phyloP scores from a whole-genome alignment of 1,140 invertebrate genomes.

The Drosophila parabipectinata region DNA sequence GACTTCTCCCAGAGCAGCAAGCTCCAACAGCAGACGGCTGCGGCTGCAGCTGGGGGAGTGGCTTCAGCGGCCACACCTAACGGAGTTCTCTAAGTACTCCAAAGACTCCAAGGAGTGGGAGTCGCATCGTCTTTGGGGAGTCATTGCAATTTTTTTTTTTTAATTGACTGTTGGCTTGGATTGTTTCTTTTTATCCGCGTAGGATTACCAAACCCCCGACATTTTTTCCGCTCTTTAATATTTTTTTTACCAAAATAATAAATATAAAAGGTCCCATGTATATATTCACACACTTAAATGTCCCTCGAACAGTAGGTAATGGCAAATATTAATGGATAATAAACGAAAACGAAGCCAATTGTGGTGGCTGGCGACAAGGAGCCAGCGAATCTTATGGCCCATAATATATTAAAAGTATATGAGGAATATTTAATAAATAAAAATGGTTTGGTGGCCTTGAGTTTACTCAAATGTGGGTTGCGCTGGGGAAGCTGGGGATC shows the following conservation, averaged over 20 bases:
- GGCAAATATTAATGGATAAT: background rate
- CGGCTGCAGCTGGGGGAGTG: constrained; percentile 7
- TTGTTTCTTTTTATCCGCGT: background rate
- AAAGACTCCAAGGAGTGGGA: background rate
- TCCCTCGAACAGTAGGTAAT: background rate
- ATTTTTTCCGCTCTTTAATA: too few relatives aligned
- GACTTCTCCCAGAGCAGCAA: constrained; percentile 83
- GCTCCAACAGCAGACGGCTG: constrained; percentile 57
- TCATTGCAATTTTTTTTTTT: constrained; percentile 3
- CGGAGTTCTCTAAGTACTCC: constrained; percentile 56
- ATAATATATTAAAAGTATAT: background rate
- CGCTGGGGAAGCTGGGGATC: background rate
- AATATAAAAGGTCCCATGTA: background rate
- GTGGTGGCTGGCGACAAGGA: background rate
- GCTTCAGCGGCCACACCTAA: constrained; percentile 36
- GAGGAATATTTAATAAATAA: background rate
- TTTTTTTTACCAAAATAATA: background rate
- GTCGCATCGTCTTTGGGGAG: background rate
- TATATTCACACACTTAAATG: background rate
- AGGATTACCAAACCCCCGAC: too few relatives aligned
- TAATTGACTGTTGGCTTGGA: background rate
- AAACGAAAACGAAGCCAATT: background rate
- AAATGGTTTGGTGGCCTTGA: background rate
- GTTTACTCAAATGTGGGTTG: background rate
- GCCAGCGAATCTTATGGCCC: background rate